Conservation (phyloP, 2,113 vertebrate species). For the Petrocephalus microphthalmus region DNA sequence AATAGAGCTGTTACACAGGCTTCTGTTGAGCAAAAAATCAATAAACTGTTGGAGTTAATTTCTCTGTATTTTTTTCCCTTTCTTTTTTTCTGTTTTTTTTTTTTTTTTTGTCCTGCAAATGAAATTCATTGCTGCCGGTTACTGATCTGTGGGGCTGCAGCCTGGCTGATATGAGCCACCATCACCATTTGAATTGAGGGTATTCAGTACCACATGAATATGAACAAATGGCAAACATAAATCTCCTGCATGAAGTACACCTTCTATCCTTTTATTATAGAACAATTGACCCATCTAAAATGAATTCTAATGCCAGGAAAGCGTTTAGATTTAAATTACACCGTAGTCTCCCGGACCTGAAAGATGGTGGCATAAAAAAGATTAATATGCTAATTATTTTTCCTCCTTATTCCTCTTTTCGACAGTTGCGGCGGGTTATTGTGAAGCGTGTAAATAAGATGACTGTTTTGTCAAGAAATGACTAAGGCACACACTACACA, state of each 20-base stretch:
- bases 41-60: conserved; percentile 99
- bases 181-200: conserved; percentile 99
- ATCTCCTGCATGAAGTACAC: conserved; percentile 99
- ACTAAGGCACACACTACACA: conserved; percentile 73
- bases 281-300: conserved; percentile 99
- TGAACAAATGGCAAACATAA: conserved; percentile 99
- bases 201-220: conserved; percentile 99
- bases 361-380: conserved; percentile 99
- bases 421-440: conserved; percentile 93
- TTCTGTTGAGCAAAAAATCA: conserved; percentile 99
- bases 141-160: conserved; percentile 99
- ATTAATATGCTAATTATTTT: conserved; percentile 99
- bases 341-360: conserved; percentile 94
- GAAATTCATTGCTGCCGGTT: conserved; percentile 99
- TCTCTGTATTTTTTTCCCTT: conserved; percentile 69
- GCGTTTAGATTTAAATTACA: conserved; percentile 99
- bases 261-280: conserved; percentile 99
- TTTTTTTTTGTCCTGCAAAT: conserved; percentile 93
- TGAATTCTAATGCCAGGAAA: conserved; percentile 99
- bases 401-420: conserved; percentile 92
- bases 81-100: conserved; percentile 65
- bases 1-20: conserved; percentile 99
- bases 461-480: conserved; percentile 97
- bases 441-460: conserved; percentile 99
- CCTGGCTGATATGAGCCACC: conserved; percentile 96